Conservation (phyloP, 2,113 vertebrate species). For the Alligator sinensis region DNA sequence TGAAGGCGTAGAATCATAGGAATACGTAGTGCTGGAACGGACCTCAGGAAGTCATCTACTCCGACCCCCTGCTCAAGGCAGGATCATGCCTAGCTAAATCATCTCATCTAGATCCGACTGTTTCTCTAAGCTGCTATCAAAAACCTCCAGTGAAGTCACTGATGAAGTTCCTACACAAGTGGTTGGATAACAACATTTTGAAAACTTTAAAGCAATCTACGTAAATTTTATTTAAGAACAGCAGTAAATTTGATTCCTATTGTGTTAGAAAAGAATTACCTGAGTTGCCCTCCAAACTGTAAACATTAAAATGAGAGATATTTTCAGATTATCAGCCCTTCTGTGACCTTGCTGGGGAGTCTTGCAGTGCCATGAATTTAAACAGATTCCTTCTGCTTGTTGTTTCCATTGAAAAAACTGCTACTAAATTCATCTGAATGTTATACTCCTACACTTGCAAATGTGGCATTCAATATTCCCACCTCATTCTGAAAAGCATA, state of each 20-base stretch:
- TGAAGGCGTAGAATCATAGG: no score
- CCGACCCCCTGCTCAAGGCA: no score
- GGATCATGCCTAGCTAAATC: no score
- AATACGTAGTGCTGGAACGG: no score
- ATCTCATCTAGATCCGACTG: no score
- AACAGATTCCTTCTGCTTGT: conserved; percentile 41
- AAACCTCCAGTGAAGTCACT: not conserved
- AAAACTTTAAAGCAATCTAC: not conserved
- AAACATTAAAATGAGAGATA: not conserved
- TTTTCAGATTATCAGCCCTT: not conserved
- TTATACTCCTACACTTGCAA: not conserved
- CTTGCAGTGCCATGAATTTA: not conserved
- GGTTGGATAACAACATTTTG: not conserved
- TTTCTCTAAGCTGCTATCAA: no score
- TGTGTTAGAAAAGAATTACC: not conserved
- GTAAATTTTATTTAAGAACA: not conserved
- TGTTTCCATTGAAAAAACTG: not conserved
- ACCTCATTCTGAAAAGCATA: not conserved
- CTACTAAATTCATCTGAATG: not conserved
- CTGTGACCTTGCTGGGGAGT: not conserved
- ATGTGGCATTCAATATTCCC: not conserved
- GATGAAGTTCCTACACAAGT: not conserved
- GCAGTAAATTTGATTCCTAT: not conserved
- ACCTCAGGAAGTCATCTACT: no score
- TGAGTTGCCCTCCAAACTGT: not conserved